These are phyloP conservation scores for Paradoxurus hermaphroditus DNA, from an alignment of 2,113 vertebrate genomes.

Conservation along the genomic window DNA sequence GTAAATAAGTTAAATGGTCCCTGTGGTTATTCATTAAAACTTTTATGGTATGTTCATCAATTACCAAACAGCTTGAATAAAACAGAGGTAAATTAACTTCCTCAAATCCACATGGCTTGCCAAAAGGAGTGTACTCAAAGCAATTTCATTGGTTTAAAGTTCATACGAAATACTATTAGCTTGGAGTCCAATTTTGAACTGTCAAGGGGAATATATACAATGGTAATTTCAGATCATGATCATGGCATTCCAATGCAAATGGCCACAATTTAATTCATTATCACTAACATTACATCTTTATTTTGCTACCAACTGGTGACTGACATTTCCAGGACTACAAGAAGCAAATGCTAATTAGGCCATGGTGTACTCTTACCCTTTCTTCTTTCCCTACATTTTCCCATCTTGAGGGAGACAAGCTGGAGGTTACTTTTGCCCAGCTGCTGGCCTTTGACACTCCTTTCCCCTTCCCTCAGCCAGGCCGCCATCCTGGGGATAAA, in stretches of 20 bases:
- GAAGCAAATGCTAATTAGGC: constrained; percentile 88
- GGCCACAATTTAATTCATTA: constrained; percentile 89
- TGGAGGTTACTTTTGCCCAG: constrained; percentile 70
- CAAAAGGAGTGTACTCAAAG: constrained; percentile 82
- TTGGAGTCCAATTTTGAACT: constrained; percentile 86
- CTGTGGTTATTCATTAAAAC: constrained; percentile 85
- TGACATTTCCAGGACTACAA: constrained; percentile 86
- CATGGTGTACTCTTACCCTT: constrained; percentile 84
- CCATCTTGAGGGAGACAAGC: constrained; percentile 60
- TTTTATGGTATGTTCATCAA: constrained; percentile 83
- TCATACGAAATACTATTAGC: constrained; percentile 86
- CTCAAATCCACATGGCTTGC: constrained; percentile 79
- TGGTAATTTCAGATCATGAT: constrained; percentile 88
- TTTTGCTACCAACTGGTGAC: constrained; percentile 88
- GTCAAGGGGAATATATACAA: constrained; percentile 88
- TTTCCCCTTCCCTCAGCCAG: constrained; percentile 9
- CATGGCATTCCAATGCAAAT: constrained; percentile 89
- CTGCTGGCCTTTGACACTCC: constrained; percentile 31
- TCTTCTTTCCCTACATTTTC: constrained; percentile 78
- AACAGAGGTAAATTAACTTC: constrained; percentile 87
- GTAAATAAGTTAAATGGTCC: constrained; percentile 83
- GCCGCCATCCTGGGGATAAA: not conserved
- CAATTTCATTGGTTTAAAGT: constrained; percentile 86
- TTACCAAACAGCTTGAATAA: constrained; percentile 87
- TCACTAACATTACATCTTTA: constrained; percentile 87